Base-by-base conservation (phyloP, 2,888 invertebrate species). In the Apotomis capreana region DNA sequence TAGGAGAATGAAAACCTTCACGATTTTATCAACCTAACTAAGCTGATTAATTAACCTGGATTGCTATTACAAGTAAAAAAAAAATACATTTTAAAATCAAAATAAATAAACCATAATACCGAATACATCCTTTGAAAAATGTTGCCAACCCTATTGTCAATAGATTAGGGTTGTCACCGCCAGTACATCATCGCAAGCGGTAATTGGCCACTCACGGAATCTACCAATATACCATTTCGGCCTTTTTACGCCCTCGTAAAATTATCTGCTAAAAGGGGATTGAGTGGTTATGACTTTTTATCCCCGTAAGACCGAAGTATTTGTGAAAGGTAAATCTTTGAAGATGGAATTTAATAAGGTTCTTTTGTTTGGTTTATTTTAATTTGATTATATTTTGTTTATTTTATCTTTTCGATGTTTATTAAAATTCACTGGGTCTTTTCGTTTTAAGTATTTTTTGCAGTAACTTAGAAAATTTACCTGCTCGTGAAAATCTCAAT, bases 211-310 rank as follows among this genome's bases (percentile, higher is more conserved):
- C 65, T 65, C 46, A 46, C 46, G 26, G n/a, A 65, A 65, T 46
- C 65, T 57, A 46, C 65, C 55, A 46, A 65, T 65, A 46, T 55
- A 55, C 65, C 65, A 36, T 65, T 57, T 55, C 36, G 40, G 55
- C 55, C 44, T 64, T 65, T 63, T 57, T 65, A 65, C 46, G 3
- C 46, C n/a, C 55, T 52, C 65, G 46, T 65, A 57, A 65, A 65
- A 57, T 65, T 65, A 65, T 65, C 65, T 57, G 55, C 55, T 57
- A 65, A 65, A 63, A 65, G 46, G 46, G 65, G 65, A 65, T 65
- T 57, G 65, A 65, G 65, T 57, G 64, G 64, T 64, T 64, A 64
- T 64, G 54, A 64, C 55, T 55, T 57, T 57, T 65, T 65, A 57
- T 55, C 46, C 55, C 44, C 44, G 8, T 9, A 26, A 36, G 9